Evolutionary conservation across 2,888 invertebrate genomes (phyloP).

Genomic region (Aquatica leii): DNA sequence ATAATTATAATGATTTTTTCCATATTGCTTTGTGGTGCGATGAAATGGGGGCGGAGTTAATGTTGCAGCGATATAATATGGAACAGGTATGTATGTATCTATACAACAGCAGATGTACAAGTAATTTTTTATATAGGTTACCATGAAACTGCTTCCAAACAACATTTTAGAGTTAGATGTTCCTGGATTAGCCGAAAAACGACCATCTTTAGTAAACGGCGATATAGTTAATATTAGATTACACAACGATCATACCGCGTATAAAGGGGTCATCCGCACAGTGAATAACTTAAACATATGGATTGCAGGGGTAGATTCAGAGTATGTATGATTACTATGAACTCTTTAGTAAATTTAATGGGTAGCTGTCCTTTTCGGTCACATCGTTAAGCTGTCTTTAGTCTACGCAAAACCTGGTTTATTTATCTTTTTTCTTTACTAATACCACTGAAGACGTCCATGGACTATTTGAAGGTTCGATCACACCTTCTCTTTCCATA

Average conservation of each 20-base stretch:
- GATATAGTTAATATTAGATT: slow-evolving; percentile 63
- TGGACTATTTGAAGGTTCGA: too few relatives aligned
- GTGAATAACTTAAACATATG: slow-evolving; percentile 59
- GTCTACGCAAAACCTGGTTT: too few relatives aligned
- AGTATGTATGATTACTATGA: slow-evolving; percentile 55
- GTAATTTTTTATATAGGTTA: slow-evolving; percentile 16
- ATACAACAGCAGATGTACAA: too few relatives aligned
- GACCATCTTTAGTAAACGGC: slow-evolving; percentile 71
- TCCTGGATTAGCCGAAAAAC: slow-evolving; percentile 72
- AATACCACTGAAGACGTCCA: too few relatives aligned
- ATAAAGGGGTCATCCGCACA: slow-evolving; percentile 58
- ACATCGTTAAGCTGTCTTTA: too few relatives aligned
- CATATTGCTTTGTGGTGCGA: slow-evolving; percentile 70
- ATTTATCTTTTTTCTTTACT: too few relatives aligned
- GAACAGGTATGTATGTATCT: slow-evolving; percentile 58
- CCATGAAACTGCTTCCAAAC: not conserved
- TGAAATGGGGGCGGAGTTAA: slow-evolving; percentile 63
- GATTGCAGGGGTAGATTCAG: slow-evolving; percentile 55
- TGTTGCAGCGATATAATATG: slow-evolving; percentile 54
- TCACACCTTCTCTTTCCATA: too few relatives aligned
- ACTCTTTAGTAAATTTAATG: too few relatives aligned
- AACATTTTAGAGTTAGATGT: slow-evolving; percentile 63
- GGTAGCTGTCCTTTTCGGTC: too few relatives aligned
- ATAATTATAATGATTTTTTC: slow-evolving; percentile 65
- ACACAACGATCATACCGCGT: slow-evolving; percentile 52